Evolutionary conservation across 2,113 vertebrate species (phyloP).

Genomic region (Hiodon alosoides): DNA sequence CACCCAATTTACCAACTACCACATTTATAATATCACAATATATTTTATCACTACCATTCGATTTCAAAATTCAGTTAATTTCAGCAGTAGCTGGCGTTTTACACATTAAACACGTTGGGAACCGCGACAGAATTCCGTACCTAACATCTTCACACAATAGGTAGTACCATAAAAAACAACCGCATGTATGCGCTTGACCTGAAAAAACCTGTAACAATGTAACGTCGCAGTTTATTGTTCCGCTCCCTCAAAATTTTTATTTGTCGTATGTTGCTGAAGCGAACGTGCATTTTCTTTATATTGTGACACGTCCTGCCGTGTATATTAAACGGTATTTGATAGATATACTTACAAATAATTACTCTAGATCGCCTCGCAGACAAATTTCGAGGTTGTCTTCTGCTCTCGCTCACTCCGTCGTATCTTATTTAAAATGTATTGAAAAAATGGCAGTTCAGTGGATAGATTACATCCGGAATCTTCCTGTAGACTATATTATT

Average conservation of each 20-base stretch:
- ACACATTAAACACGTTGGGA: not conserved
- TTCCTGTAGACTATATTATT: conserved; percentile 32
- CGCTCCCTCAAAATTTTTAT: conserved; percentile 9
- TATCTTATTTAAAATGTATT: conserved; percentile 16
- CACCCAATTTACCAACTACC: too few relatives aligned
- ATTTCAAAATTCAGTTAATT: not conserved
- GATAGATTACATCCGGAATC: conserved; percentile 17
- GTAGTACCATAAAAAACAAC: not conserved
- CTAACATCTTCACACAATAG: not conserved
- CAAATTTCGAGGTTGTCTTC: not conserved
- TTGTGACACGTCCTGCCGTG: not conserved
- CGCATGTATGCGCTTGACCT: conserved; percentile 15
- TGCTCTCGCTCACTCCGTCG: not conserved
- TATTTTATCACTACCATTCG: not conserved
- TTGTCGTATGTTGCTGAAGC: not conserved
- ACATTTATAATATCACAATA: not conserved
- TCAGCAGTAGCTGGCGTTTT: not conserved
- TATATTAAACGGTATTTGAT: not conserved
- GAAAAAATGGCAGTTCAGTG: conserved; percentile 11
- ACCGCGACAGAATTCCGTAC: not conserved
- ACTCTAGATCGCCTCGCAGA: not conserved
- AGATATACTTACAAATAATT: conserved; percentile 22
- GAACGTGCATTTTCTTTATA: conserved; percentile 24
- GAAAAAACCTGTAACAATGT: conserved; percentile 9
- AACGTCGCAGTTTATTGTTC: conserved; percentile 7